Percentiles rank a stretch among this genome's conserved stretches.
These are phyloP conservation scores for Cephus pulcher DNA, from an alignment of 2,888 invertebrate genomes.

Conservation along the genomic window DNA sequence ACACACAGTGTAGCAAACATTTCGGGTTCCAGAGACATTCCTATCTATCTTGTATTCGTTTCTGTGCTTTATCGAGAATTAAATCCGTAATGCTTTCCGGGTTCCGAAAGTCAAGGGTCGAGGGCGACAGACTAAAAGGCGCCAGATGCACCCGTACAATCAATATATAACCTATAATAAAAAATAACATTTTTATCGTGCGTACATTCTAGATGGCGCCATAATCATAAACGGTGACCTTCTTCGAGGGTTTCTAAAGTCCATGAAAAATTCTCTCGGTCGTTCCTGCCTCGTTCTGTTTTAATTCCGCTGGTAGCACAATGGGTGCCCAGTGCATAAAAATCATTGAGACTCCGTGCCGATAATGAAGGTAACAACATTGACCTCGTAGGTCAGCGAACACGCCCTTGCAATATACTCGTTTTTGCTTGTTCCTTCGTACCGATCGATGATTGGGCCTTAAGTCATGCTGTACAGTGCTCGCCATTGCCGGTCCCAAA, in stretches of 20 bases:
- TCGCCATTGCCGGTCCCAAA: not conserved
- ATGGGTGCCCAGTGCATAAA: not conserved
- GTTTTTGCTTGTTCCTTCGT: constrained; percentile 17
- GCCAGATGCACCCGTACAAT: constrained; percentile 55
- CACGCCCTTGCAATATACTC: constrained; percentile 50
- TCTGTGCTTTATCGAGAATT: not conserved
- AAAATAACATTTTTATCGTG: not conserved
- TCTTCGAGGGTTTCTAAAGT: not conserved
- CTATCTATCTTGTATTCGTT: not conserved
- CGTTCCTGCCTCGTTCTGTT: not conserved
- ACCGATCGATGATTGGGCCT: not conserved
- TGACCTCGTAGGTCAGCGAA: constrained; percentile 53
- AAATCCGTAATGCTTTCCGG: not conserved
- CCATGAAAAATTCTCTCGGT: not conserved
- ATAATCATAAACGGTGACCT: not conserved
- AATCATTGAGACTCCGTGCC: constrained; percentile 25
- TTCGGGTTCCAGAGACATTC: not conserved
- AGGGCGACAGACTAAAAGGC: constrained; percentile 61
- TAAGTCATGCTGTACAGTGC: not conserved
- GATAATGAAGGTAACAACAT: constrained; percentile 59
- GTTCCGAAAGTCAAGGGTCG: constrained; percentile 49
- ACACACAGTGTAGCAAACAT: not conserved
- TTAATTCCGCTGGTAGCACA: not conserved
- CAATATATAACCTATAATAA: constrained; percentile 47
- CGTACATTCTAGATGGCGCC: not conserved